Conservation (phyloP, 2,888 invertebrate species). For the Lordiphosa fenestrarum region DNA sequence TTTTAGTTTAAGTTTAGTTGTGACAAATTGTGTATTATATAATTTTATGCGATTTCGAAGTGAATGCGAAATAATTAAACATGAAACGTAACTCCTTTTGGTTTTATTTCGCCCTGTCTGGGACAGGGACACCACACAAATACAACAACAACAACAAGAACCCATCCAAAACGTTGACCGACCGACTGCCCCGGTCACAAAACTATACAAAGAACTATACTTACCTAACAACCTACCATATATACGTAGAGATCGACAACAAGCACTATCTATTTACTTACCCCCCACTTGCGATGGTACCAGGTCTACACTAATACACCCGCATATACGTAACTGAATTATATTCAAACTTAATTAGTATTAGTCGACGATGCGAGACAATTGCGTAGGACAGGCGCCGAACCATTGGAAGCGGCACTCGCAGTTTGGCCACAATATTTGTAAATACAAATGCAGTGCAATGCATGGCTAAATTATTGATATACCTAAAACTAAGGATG, state of each 20-base stretch:
- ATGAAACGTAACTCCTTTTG: slow-evolving; percentile 24
- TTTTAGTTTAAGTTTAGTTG: slow-evolving; percentile 69
- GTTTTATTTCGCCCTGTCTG: slow-evolving; percentile 36
- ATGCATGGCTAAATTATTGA: too few relatives aligned
- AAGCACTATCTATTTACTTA: slow-evolving; percentile 55
- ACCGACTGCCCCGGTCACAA: slow-evolving; percentile 29
- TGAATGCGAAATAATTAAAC: slow-evolving; percentile 61
- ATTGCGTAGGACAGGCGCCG: slow-evolving; percentile 16
- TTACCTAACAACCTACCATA: slow-evolving; percentile 32
- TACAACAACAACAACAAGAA: slow-evolving; percentile 53
- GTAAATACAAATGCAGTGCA: slow-evolving; percentile 17
- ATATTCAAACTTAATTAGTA: slow-evolving; percentile 61
- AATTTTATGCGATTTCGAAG: slow-evolving; percentile 70
- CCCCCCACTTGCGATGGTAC: slow-evolving; percentile 21
- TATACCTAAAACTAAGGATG: too few relatives aligned
- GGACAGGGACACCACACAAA: background rate
- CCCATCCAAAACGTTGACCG: slow-evolving; percentile 66
- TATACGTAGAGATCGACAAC: slow-evolving; percentile 41
- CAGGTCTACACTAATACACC: slow-evolving; percentile 20
- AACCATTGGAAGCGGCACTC: slow-evolving; percentile 10
- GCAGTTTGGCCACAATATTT: slow-evolving; percentile 16
- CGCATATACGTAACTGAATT: slow-evolving; percentile 72
- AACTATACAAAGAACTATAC: slow-evolving; percentile 32
- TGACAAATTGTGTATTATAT: slow-evolving; percentile 76
- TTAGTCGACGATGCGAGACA: slow-evolving; percentile 17